Evolutionary conservation across 2,113 vertebrate genomes (phyloP), one percentile per base, ranked within the genome.

Genomic region (Calidris pygmaea): DNA sequence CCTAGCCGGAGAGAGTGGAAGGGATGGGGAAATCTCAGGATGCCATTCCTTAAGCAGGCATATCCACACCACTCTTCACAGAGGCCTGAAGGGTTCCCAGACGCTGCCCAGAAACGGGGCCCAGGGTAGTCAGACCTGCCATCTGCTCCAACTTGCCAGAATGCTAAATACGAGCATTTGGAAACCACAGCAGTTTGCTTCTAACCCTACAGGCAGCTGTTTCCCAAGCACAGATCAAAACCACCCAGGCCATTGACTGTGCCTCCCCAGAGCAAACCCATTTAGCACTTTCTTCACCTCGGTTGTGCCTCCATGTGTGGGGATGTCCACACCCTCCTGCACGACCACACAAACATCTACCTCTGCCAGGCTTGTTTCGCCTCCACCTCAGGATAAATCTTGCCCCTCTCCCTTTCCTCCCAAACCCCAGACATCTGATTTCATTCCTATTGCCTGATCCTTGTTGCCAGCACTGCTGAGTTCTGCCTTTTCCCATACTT

Each of bases 21-120:
- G 20, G 73, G 65, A 88, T 50, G 3, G 39, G 59, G 55, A 86
- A 94, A 95, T 56, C 43, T 35, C 5, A 5, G 79, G 60, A 94
- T 94, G 85, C 93, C 86, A 86, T 96, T 95, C 90, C 92, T 90
- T 78, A 75, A 92, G 65, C 72, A 78, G 95, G 19, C 90, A 92
- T 67, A 77, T 43, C 47, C 41, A 65, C 47, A 70, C 27, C 21
- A 21, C 27, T 47, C 81, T 83, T 66, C 59, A 62, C 43, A 79
- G 78, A 75, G 72, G 56, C 58, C 84, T 60, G 68, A 90, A 90
- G 60, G 39, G 47, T 77, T 91, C 85, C 63, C 66, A 93, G 32
- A 47, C 0, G 0, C 75, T 93, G 83, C 72, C 37, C 72, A 94
- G 85, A 94, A 94, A 90, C 35, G 41, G 47, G n/a, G 75, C 82